phyloP scores from a whole-genome alignment of 2,888 invertebrate genomes.

The Emesis castigata region DNA sequence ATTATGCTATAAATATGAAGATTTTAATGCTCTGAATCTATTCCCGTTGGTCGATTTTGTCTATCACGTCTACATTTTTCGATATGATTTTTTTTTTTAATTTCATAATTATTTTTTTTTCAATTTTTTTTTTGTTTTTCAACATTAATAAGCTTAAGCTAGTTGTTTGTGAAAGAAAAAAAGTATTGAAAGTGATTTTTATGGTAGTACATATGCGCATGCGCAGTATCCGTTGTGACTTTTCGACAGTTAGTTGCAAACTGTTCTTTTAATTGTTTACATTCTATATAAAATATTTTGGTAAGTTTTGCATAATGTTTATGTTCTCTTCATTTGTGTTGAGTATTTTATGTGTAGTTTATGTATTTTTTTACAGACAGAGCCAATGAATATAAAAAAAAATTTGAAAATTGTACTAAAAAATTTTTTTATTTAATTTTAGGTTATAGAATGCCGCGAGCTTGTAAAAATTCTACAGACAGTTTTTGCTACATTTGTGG shows the following conservation, averaged over 20 bases:
- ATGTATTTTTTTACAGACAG: slow-evolving; percentile 18
- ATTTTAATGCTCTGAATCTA: not conserved
- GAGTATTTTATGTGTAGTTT: slow-evolving; percentile 23
- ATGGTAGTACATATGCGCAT: slow-evolving; percentile 32
- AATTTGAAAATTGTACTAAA: too few species aligned
- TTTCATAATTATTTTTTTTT: too few species aligned
- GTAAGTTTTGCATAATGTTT: slow-evolving; percentile 32
- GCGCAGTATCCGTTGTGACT: slow-evolving; percentile 23
- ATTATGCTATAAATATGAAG: not conserved
- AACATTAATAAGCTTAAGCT: slow-evolving; percentile 16
- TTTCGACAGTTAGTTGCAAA: slow-evolving; percentile 34
- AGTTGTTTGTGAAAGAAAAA: slow-evolving; percentile 17
- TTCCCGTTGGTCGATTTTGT: not conserved
- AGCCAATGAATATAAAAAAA: too few species aligned
- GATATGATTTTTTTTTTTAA: not conserved
- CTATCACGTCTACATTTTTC: slow-evolving; percentile 8
- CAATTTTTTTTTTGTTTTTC: too few species aligned
- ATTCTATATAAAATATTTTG: slow-evolving; percentile 29
- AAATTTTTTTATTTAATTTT: slow-evolving; percentile 1
- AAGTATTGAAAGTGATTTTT: slow-evolving; percentile 34
- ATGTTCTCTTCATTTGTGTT: not conserved
- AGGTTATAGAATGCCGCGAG: slow-evolving; percentile 21
- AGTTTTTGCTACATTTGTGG: slow-evolving; percentile 23
- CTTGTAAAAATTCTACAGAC: slow-evolving; percentile 24
- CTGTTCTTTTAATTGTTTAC: slow-evolving; percentile 39